Percentiles rank a stretch among this genome's conserved stretches.
Evolutionary conservation across 2,797 vertebrate genomes (phyloP).

Genomic region (Spea hammondii): DNA sequence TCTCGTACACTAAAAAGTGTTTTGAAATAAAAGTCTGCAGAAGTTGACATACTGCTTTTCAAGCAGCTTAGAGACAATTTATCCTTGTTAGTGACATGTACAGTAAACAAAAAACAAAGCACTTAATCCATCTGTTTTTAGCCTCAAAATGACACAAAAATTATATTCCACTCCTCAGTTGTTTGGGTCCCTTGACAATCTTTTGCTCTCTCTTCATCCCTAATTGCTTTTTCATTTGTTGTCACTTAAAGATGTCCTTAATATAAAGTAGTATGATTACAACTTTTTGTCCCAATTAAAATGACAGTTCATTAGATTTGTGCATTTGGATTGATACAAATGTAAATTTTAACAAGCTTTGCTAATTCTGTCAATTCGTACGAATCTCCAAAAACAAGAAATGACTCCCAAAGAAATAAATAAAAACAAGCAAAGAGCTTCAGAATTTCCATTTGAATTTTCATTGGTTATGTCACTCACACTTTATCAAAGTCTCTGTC

Average conservation of each 20-base stretch:
- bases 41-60: background rate
- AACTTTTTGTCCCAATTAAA: constrained; percentile 2
- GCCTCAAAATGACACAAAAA: constrained; percentile 41
- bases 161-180: constrained; percentile 40
- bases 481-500: too few relatives aligned
- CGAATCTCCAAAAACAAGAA: background rate
- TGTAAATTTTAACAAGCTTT: too few relatives aligned
- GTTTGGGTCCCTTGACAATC: constrained; percentile 32
- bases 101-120: constrained; percentile 30
- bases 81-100: constrained; percentile 18
- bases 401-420: background rate
- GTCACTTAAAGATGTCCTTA: constrained; percentile 21
- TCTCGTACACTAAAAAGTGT: background rate
- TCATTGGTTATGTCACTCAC: too few relatives aligned
- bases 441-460: too few relatives aligned
- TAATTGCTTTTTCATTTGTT: constrained; percentile 27
- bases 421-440: too few relatives aligned
- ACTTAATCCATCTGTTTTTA: constrained; percentile 43
- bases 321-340: background rate
- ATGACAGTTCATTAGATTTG: constrained; percentile 10
- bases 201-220: constrained; percentile 26
- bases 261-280: constrained; percentile 11
- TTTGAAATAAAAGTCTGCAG: background rate
- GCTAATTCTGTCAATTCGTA: too few relatives aligned
- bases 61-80: constrained; percentile 24